phyloP scores from a whole-genome alignment of 2,797 vertebrate species.

The Sebastes kiyomatsui region DNA sequence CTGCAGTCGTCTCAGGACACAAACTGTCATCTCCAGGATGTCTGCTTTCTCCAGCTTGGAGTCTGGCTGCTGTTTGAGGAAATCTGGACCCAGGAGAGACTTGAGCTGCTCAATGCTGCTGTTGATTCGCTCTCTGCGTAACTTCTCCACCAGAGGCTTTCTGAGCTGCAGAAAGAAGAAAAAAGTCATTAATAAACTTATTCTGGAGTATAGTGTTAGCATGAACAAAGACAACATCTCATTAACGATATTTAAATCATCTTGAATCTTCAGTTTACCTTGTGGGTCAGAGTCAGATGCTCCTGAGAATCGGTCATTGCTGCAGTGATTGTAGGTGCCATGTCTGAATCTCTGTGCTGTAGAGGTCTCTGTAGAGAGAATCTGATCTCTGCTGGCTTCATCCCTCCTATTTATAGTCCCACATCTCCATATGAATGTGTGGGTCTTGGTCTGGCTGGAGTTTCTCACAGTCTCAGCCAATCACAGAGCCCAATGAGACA shows the following conservation, averaged over 20 bases:
- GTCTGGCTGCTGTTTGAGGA: conserved; percentile 79
- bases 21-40: conserved; percentile 85
- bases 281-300: conserved; percentile 67
- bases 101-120: conserved; percentile 82
- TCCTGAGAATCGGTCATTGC: conserved; percentile 68
- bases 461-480: conserved; percentile 86
- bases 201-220: neutral
- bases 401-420: conserved; percentile 85
- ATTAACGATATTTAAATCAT: neutral
- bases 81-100: conserved; percentile 82
- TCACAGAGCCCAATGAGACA: conserved; percentile 72
- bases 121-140: conserved; percentile 83
- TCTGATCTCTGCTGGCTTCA: conserved; percentile 67
- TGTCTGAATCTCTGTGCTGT: conserved; percentile 73
- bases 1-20: conserved; percentile 71
- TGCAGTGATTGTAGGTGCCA: conserved; percentile 80
- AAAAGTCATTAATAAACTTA: conserved; percentile 20
- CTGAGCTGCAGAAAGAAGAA: conserved; percentile 79
- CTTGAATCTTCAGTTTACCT: conserved; percentile 69
- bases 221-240: neutral
- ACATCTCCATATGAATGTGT: conserved; percentile 86
- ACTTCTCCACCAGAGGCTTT: conserved; percentile 88
- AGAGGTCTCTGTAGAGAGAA: conserved; percentile 74
- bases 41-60: conserved; percentile 87
- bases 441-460: conserved; percentile 80